These are phyloP conservation scores for Rallus limicola DNA, from an alignment of 2,113 vertebrate genomes.

Conservation along the genomic window DNA sequence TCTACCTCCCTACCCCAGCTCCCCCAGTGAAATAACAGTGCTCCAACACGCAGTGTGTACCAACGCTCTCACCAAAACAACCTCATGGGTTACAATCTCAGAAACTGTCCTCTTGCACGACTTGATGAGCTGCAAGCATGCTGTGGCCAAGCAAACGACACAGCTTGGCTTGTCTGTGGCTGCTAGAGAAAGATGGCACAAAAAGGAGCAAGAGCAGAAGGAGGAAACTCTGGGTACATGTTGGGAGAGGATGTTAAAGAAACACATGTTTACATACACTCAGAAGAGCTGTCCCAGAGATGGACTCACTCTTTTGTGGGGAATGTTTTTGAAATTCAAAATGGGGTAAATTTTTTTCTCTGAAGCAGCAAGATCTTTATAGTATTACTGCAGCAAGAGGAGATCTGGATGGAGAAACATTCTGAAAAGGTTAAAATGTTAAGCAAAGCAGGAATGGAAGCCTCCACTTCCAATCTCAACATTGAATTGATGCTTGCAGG, in stretches of 20 bases:
- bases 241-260: background rate
- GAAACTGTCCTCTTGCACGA: too few relatives aligned
- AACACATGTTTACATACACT: background rate
- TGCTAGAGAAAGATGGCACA: background rate
- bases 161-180: background rate
- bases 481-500: too few relatives aligned
- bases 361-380: background rate
- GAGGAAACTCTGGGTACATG: background rate
- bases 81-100: background rate
- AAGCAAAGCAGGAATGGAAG: background rate
- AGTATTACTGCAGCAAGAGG: background rate
- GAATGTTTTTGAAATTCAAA: background rate
- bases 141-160: background rate
- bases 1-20: background rate
- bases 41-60: fast-evolving
- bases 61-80: background rate
- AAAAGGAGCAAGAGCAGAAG: background rate
- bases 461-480: background rate
- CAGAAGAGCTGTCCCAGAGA: background rate
- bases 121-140: background rate
- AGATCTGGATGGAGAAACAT: background rate
- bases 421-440: background rate
- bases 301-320: fast-evolving
- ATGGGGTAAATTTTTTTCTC: background rate
- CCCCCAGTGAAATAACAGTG: background rate